Evolutionary conservation across 35 echinoderm and acorn worm genomes (phyloP), one percentile per base, ranked within the genome.

Genomic region (Acanthaster planci): DNA sequence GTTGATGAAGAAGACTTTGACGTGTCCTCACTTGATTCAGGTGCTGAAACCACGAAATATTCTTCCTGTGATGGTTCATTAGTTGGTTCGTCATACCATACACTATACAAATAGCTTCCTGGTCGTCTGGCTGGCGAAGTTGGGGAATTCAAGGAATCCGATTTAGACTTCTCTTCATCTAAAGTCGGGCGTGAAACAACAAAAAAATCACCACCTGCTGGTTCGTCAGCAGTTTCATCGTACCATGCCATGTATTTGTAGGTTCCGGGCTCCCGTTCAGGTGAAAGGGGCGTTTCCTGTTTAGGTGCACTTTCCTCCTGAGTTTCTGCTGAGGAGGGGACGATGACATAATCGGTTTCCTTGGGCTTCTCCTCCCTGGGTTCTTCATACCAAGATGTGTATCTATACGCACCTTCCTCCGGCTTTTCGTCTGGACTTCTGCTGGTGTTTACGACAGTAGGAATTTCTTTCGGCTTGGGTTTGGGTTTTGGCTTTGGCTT

Each of bases 401-500:
- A 21, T 72, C 64, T 72, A 34, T 72, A 72, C 34, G 18, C 26
- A 29, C 64, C 64, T 1, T 72, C 64, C 34, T 36, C 16, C 14
- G 30, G 64, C 5, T n/a, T 67, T 22, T 67, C 59, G 14, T 10
- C 26, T 14, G 64, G 34, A 72, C 26, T 29, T 29, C 9, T 26
- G 23, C 8, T 0, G 17, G 56, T 59, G 56, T 59, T 59, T n/a
- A 59, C 56, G 19, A 59, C 56, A 10, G 27, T 26, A 7, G 64
- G 64, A 31, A 14, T 10, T 31, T 14, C 64, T 34, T 72, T 29
- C 0, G 64, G 64, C 64, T 72, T 34, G 9, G 64, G 64, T 26
- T 72, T 34, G 9, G 64, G 64, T 72, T 72, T 72, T 27, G 64
- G 64, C 64, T 72, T 16, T 6, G 64, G 64, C 34, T 72, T 72